Base-by-base conservation (phyloP, 2,797 vertebrate genomes). In the Molothrus aeneus region DNA sequence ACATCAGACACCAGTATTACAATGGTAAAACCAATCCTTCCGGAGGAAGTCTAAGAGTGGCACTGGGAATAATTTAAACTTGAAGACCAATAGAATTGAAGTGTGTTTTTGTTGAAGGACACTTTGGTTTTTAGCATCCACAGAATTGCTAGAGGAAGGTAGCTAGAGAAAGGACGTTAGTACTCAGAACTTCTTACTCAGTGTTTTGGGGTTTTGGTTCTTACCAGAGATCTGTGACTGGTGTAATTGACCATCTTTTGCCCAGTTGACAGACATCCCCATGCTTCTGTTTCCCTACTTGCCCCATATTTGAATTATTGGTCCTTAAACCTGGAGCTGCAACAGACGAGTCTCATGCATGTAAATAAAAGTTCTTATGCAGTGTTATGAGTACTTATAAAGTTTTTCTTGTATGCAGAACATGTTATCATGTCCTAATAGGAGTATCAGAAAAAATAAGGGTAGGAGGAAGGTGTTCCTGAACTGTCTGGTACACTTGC, bases 241-340 rank as follows among this genome's bases (percentile, higher is more conserved):
- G 25, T 84, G 43, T 70, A 12, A 42, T 73, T 84, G 25, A 14
- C 25, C 13, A 53, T 18, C 4, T 53, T 82, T 53, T 79, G 3
- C 29, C 12, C 38, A 28, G 24, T 16, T 0, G 0, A n/a, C 28
- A 48, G 22, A 32, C 36, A 61, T 20, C 2, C 3, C 32, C 47
- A 5, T 65, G 38, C 25, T 79, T 75, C 26, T 72, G 4, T 72
- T 90, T 70, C 26, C 13, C 5, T 75, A 13, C 24, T 79, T 80
- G 34, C 11, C 15, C 4, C 3, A 1, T 34, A 13, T 51, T 60
- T 90, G 28, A 80, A 38, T 85, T 70, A 73, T 10, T 29, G 20
- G 8, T 75, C 45, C 21, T 72, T 80, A 74, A 86, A 88, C 22
- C 28, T 56, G 24, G 13, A 82, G 11, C 13, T 66, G n/a, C 65